Evolutionary conservation across 2,888 invertebrate genomes (phyloP), one percentile per base, ranked within the genome.

Genomic region (Nineta flava): DNA sequence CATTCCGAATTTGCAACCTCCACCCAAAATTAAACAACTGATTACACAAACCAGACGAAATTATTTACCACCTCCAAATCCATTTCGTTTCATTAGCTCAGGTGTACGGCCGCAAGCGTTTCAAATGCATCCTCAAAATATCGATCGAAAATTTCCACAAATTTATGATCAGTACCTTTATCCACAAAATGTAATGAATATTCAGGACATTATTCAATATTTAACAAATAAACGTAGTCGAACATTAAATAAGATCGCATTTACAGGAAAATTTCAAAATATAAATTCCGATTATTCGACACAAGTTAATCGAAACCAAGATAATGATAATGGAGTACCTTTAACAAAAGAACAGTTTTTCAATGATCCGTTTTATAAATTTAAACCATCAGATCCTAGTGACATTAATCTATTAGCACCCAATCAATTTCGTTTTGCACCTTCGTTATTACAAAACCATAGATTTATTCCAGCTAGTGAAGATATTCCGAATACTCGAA

Each of bases 401-500:
- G 85, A 86, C 50, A 75, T 86, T 0, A 86, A 86, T 65, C 66
- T 84, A 40, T 59, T 86, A 55, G 83, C 84, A 3, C 75, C 81
- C 40, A 68, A 65, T 38, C 68, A 65, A 51, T 62, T 69, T 49
- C 57, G 69, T 54, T 63, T 70, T 60, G 59, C 69, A 50, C 62
- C 73, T 56, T 61, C 64, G 2, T 52, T 59, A 26, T 31, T 42
- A 13, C 41, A 40, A 10, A 49, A 49, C 35, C 49, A 49, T 13
- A 26, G 16, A n/a, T 12, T 26, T 13, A 9, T 44, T 7, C 19
- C 17, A 17, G 44, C 13, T 3, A 26, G 19, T 13, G 21, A 44
- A 44, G 44, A 44, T 44, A 16, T 19, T 47, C 50, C 2, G 34
- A 44, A 10, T 46, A 17, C 21, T 58, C 49, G 7, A 53, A 49